Conservation (phyloP, 2,113 vertebrate species). For the Condylura cristata region DNA sequence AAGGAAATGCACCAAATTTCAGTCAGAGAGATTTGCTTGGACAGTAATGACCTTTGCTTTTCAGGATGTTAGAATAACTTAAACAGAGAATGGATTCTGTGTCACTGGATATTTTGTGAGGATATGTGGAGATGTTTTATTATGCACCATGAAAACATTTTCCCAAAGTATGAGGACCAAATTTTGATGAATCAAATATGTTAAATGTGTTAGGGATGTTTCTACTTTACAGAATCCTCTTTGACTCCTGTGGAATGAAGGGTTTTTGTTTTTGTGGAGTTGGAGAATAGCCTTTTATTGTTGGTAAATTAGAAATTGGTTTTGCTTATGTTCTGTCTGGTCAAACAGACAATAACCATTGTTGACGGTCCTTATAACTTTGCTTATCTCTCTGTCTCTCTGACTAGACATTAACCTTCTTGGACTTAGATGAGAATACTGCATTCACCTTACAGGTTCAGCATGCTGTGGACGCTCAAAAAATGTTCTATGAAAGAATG, state of each 20-base stretch:
- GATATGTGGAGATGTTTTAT: not conserved
- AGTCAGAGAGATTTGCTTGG: not conserved
- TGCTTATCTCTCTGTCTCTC: not conserved
- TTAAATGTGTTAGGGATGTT: not conserved
- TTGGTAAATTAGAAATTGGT: slow-evolving; percentile 36
- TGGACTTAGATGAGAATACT: not conserved
- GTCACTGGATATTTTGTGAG: not conserved
- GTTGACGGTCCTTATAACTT: not conserved
- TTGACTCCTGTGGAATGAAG: not conserved
- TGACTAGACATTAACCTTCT: not conserved
- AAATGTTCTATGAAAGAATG: not conserved
- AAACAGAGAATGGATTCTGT: not conserved
- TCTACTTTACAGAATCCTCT: not conserved
- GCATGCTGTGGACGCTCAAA: not conserved
- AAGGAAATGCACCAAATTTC: not conserved
- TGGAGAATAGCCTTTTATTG: not conserved
- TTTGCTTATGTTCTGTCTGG: not conserved
- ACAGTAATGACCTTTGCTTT: not conserved
- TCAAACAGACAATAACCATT: not conserved
- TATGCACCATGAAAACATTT: not conserved
- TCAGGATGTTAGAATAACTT: not conserved
- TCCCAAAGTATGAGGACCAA: not conserved
- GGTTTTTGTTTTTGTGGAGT: not conserved
- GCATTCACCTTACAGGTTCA: not conserved
- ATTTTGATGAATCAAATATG: not conserved